Evolutionary conservation across 1,140 invertebrate genomes (phyloP).

Genomic region (Theocolax elegans): DNA sequence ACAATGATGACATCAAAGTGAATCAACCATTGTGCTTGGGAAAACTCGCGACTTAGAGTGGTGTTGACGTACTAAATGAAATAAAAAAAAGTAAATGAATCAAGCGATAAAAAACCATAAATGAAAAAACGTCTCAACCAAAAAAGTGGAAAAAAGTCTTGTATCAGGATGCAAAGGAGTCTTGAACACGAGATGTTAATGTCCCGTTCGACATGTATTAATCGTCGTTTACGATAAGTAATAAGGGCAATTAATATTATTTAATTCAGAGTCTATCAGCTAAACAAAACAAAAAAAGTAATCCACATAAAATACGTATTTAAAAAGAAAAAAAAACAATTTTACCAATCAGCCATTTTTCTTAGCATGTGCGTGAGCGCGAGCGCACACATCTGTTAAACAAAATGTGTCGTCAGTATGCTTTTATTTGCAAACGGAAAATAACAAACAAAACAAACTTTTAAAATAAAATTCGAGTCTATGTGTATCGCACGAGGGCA

Average conservation of each 20-base stretch:
- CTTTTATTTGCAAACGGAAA: constrained; percentile 39
- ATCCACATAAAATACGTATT: no score
- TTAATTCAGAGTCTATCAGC: constrained; percentile 60
- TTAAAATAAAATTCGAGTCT: constrained; percentile 36
- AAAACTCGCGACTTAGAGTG: constrained; percentile 67
- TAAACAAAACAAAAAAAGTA: constrained; percentile 40
- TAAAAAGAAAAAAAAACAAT: constrained; percentile 24
- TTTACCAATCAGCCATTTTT: constrained; percentile 43
- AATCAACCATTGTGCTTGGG: constrained; percentile 66
- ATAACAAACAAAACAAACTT: constrained; percentile 37
- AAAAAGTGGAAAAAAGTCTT: constrained; percentile 60
- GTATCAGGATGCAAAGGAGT: constrained; percentile 66
- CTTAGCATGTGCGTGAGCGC: constrained; percentile 42
- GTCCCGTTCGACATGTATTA: constrained; percentile 62
- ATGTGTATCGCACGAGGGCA: constrained; percentile 43
- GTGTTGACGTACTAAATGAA: constrained; percentile 66
- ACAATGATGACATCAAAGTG: constrained; percentile 99
- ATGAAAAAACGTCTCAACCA: constrained; percentile 48
- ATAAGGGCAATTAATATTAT: constrained; percentile 60
- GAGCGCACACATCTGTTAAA: constrained; percentile 38
- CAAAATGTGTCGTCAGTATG: constrained; percentile 35
- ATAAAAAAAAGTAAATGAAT: constrained; percentile 39
- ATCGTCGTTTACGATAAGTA: constrained; percentile 60
- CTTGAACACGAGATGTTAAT: constrained; percentile 65
- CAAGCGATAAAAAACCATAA: constrained; percentile 55